Evolutionary conservation across 2,888 invertebrate genomes (phyloP).

Genomic region (Acanthosepion esculentum): DNA sequence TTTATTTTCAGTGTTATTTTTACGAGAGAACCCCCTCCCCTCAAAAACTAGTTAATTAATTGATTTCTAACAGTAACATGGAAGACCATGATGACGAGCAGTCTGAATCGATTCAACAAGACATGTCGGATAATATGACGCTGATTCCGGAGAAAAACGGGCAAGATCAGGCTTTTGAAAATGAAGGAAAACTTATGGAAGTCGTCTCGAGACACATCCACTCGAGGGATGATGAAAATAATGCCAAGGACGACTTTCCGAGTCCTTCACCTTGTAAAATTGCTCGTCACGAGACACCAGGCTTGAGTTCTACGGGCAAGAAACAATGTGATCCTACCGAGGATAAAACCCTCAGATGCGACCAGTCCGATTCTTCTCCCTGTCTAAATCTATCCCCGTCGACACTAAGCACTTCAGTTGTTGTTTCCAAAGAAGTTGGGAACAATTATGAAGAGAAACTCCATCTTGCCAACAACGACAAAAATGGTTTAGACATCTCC

Average conservation of each 20-base stretch:
- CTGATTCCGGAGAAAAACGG: not conserved
- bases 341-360: not conserved
- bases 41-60: too few relatives aligned
- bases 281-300: not conserved
- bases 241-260: not conserved
- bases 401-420: not conserved
- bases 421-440: not conserved
- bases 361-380: not conserved
- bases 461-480: not conserved
- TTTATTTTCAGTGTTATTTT: not conserved
- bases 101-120: not conserved
- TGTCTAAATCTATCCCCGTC: not conserved
- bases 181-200: not conserved
- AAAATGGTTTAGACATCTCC: not conserved
- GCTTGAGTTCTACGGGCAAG: not conserved
- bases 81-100: not conserved
- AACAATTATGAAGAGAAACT: not conserved
- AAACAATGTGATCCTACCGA: not conserved
- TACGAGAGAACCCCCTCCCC: too few relatives aligned
- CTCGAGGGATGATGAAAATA: not conserved
- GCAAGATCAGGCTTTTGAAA: not conserved
- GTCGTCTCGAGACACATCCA: not conserved
- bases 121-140: not conserved
- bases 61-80: not conserved
- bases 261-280: conserved; percentile 33